Conservation (phyloP, 2,113 vertebrate species). For the Sturnira hondurensis region DNA sequence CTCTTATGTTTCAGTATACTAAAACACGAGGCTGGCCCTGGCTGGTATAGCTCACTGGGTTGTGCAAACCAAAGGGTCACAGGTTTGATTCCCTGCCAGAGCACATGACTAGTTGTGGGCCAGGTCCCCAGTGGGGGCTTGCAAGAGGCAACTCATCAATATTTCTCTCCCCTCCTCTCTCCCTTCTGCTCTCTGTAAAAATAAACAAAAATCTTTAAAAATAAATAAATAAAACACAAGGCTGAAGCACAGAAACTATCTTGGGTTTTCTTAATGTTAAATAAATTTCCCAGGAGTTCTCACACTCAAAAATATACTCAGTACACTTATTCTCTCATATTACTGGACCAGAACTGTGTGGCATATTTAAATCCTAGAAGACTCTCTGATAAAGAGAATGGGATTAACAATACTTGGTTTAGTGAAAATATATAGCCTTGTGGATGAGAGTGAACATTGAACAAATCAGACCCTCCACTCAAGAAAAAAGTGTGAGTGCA, state of each 20-base stretch:
- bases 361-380: not conserved
- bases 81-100: too few species aligned
- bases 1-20: too few species aligned
- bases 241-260: not conserved
- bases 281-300: not conserved
- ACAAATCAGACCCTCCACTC: not conserved
- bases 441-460: not conserved
- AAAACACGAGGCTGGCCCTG: not conserved
- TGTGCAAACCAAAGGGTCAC: too few species aligned
- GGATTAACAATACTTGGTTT: not conserved
- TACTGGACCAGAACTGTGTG: not conserved
- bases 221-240: too few species aligned
- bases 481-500: not conserved
- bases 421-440: not conserved
- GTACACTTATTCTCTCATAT: not conserved
- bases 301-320: not conserved
- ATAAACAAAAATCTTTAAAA: too few species aligned
- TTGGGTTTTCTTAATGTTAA: not conserved
- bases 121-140: too few species aligned
- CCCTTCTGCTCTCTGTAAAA: too few species aligned
- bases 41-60: too few species aligned
- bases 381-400: not conserved
- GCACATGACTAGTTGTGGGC: too few species aligned
- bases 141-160: too few species aligned
- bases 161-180: too few species aligned